Evolutionary conservation across 2,113 vertebrate species (phyloP).

Genomic region (Scortum barcoo): DNA sequence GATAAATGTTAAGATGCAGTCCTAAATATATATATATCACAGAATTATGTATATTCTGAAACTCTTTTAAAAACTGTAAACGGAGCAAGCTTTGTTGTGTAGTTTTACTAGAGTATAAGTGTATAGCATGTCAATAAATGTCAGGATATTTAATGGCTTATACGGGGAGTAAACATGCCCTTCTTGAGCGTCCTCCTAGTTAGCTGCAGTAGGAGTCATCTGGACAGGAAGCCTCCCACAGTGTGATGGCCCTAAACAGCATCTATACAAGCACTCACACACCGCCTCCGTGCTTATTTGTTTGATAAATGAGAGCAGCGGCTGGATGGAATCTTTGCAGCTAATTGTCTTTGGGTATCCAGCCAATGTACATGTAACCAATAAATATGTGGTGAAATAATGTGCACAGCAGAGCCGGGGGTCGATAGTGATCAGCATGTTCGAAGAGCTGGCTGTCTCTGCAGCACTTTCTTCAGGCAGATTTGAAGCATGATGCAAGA

Average conservation of each 20-base stretch:
- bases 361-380: slow-evolving; percentile 57
- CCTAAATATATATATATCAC: neutral
- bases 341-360: slow-evolving; percentile 61
- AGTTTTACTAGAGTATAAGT: neutral
- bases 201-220: slow-evolving; percentile 62
- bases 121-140: slow-evolving; percentile 11
- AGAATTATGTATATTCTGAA: neutral
- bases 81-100: neutral
- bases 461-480: slow-evolving; percentile 43
- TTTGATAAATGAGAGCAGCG: slow-evolving; percentile 58
- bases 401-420: slow-evolving; percentile 25
- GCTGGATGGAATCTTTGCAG: slow-evolving; percentile 54
- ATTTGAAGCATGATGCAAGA: slow-evolving; percentile 60
- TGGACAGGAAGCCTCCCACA: slow-evolving; percentile 70
- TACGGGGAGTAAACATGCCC: slow-evolving; percentile 16
- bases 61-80: neutral
- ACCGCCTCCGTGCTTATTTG: slow-evolving; percentile 56
- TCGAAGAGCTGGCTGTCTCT: slow-evolving; percentile 39
- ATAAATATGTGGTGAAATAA: slow-evolving; percentile 63
- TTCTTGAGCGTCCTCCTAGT: slow-evolving; percentile 28
- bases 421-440: slow-evolving; percentile 48
- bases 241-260: slow-evolving; percentile 45
- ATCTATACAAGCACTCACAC: slow-evolving; percentile 33
- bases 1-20: neutral
- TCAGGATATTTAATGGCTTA: slow-evolving; percentile 11